A percentile compares a stretch with the other conserved stretches of the same genome.
Conservation (phyloP, 1,140 invertebrate species). For the Zaprionus capensis region DNA sequence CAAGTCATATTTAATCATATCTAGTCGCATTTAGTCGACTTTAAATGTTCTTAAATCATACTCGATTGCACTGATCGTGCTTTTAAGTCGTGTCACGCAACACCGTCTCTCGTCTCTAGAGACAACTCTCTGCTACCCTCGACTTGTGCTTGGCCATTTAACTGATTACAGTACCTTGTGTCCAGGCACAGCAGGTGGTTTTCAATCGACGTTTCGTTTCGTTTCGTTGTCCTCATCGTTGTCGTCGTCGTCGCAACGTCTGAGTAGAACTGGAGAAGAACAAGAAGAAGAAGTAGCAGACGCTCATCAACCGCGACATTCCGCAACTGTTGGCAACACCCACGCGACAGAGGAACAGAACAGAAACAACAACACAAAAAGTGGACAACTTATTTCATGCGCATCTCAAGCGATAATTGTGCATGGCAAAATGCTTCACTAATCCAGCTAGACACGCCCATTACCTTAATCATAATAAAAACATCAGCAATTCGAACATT, state of each 20-base stretch:
- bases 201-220: conserved; percentile 62
- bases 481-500: conserved; percentile 72
- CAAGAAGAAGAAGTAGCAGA: conserved; percentile 15
- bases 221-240: conserved; percentile 20
- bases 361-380: conserved; percentile 8
- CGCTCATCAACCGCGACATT: conserved; percentile 46
- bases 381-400: conserved; percentile 42
- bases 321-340: conserved; percentile 44
- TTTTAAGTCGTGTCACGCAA: background rate
- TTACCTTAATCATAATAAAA: conserved; percentile 80
- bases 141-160: conserved; percentile 56
- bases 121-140: conserved; percentile 1
- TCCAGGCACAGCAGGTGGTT: conserved; percentile 74
- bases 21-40: background rate
- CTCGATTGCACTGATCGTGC: conserved; percentile 3
- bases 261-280: conserved; percentile 25
- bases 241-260: conserved; percentile 60
- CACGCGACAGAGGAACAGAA: conserved; percentile 15
- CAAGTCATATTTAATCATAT: background rate
- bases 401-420: conserved; percentile 54
- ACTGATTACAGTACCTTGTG: conserved; percentile 74
- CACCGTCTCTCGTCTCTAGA: conserved; percentile 1
- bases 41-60: background rate
- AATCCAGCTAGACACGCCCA: conserved; percentile 63
- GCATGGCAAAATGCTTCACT: conserved; percentile 56